Evolutionary conservation across 1,140 invertebrate species (phyloP), one percentile per base, ranked within the genome.

Genomic region (Aphelenchoides besseyi): DNA sequence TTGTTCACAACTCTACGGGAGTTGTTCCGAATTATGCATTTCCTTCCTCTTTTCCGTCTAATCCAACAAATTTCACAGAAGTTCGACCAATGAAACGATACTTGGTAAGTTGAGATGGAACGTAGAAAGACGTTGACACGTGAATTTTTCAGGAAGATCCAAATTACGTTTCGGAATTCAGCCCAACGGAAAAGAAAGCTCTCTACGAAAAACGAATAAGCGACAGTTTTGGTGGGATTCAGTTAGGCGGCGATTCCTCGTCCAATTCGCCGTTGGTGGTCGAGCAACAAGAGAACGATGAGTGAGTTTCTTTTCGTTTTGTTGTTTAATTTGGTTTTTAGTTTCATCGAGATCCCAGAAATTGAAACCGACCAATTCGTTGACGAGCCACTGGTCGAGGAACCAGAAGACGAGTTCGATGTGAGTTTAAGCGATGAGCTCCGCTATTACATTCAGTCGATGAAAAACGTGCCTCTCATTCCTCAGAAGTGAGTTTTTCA

Each of bases 391-490:
- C 12, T 73, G 12, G 37, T 52, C 18, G 71, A 72, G 26, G 70
- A 72, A 30, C 30, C 70, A 5, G 64, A 53, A 28, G 32, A 66
- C 3, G 68, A 26, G 9, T 71, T n/a, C 18, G 30, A 30, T 8
- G 16, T 72, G 12, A 41, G 54, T 16, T 30, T 72, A 1, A 72
- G 70, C 70, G 32, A 71, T 41, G 70, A 73, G 16, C 70, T 72
- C 12, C 52, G 33, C 3, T 16, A 71, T 23, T 72, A 74, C 36
- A 18, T 72, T n/a, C n/a, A 72, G 18, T 9, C 18, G 26, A 41
- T 41, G 41, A 73, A 26, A 36, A 71, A 28, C 70, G 37, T n/a
- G 48, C 28, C 69, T 28, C 35, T 73, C 12, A 18, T 72, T 8
- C 64, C 32, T 30, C 28, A 41, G 57, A 29, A 54, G 69, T 69